A percentile compares a stretch with the other conserved stretches of the same genome.
Evolutionary conservation across 92 coral and sea anemone genomes (phyloP).

Genomic region (Parazoanthus atlanticus): DNA sequence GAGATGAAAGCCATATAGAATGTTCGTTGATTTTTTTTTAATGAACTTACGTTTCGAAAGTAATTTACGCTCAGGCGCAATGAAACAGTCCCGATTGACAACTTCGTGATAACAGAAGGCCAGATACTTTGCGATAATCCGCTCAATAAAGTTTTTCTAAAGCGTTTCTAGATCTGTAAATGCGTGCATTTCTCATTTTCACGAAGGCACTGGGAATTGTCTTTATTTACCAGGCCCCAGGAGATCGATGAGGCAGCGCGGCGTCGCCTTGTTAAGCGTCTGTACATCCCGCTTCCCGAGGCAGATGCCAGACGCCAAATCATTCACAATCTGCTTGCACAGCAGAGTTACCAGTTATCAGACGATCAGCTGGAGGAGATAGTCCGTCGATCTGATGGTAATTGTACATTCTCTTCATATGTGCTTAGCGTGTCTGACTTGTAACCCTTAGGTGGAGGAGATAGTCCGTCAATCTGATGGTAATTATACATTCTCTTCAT

Average conservation of each 20-base stretch:
- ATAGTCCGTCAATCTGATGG: constrained; percentile 83
- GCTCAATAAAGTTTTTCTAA: background rate
- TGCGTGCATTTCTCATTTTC: background rate
- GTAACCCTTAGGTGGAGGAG: constrained; percentile 35
- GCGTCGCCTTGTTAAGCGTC: constrained; percentile 95
- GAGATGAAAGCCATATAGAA: no score
- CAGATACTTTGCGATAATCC: no score
- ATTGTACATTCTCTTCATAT: background rate
- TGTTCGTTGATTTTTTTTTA: no score
- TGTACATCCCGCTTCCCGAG: constrained; percentile 95
- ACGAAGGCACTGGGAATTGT: background rate
- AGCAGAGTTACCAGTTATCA: constrained; percentile 77
- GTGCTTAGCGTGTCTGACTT: background rate
- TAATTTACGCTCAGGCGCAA: no score
- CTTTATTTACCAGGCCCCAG: constrained; percentile 73
- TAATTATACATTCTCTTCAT: background rate
- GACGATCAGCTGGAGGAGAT: constrained; percentile 71
- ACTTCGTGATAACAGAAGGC: no score
- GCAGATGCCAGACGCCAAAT: constrained; percentile 88
- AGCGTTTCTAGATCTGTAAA: background rate
- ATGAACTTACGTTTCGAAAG: no score
- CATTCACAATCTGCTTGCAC: constrained; percentile 73
- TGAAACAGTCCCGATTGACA: no score
- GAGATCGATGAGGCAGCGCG: constrained; percentile 99
- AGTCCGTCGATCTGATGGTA: constrained; percentile 82